A percentile compares a stretch with the other conserved stretches of the same genome.
phyloP scores from a whole-genome alignment of 2,113 vertebrate species.

The Cynopterus brachyotis region DNA sequence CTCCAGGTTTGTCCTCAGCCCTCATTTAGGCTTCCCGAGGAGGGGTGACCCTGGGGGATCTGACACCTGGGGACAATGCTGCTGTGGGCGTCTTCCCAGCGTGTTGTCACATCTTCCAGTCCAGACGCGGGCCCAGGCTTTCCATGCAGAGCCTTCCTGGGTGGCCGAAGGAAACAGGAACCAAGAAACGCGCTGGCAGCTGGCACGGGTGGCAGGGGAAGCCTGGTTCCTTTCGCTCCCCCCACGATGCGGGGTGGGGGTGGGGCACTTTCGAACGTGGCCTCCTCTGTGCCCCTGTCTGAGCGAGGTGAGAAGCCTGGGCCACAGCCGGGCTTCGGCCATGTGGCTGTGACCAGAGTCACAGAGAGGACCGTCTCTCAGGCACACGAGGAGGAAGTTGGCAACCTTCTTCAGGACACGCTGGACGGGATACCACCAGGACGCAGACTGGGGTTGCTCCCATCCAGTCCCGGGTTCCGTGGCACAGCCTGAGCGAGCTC shows the following conservation, averaged over 20 bases:
- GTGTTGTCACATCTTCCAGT: not conserved
- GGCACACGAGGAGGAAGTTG: not conserved
- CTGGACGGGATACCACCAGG: not conserved
- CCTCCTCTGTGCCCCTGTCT: not conserved
- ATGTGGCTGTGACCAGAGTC: not conserved
- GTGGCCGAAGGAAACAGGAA: conserved; percentile 65
- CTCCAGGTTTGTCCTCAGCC: not conserved
- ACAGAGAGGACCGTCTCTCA: not conserved
- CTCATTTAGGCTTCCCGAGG: not conserved
- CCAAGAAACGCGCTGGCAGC: conserved; percentile 25
- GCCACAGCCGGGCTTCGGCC: not conserved
- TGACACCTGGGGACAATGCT: not conserved
- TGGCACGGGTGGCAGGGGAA: conserved; percentile 39
- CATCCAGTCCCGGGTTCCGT: not conserved
- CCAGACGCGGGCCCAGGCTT: not conserved
- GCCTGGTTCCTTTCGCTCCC: conserved; percentile 10
- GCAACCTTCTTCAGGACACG: not conserved
- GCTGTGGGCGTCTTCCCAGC: not conserved
- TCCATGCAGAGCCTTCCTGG: conserved; percentile 40
- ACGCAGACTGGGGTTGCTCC: not conserved
- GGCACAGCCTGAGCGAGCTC: not conserved
- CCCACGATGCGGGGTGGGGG: not conserved
- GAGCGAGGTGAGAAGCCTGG: not conserved
- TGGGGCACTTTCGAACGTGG: not conserved
- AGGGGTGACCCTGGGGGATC: not conserved